Percentiles rank a stretch among this genome's conserved stretches.
phyloP scores from a whole-genome alignment of 2,888 invertebrate genomes.

The Netelia fuscicornis region DNA sequence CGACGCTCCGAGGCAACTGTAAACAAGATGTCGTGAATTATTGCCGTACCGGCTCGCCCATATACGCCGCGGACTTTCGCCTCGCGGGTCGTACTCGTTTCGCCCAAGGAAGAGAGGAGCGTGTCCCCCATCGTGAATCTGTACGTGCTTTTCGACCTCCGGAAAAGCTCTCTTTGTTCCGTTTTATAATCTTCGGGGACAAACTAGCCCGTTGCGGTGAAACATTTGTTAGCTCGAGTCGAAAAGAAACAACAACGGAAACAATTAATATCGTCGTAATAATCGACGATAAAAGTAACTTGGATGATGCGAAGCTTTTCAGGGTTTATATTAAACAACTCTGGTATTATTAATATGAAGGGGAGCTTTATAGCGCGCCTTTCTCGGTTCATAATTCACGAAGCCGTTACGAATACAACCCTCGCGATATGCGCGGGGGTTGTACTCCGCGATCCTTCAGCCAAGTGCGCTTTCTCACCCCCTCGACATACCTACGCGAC shows the following conservation, averaged over 20 bases:
- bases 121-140: too few relatives aligned
- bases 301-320: background rate
- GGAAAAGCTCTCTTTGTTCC: too few relatives aligned
- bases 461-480: slow-evolving; percentile 33
- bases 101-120: too few relatives aligned
- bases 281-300: background rate
- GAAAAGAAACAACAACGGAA: background rate
- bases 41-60: slow-evolving; percentile 59
- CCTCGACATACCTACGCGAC: background rate
- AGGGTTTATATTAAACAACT: background rate
- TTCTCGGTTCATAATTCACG: slow-evolving; percentile 15
- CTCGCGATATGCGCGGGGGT: too few relatives aligned
- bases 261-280: background rate
- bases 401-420: slow-evolving; percentile 12
- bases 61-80: too few relatives aligned
- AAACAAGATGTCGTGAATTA: slow-evolving; percentile 78
- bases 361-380: background rate
- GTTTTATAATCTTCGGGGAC: too few relatives aligned
- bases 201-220: too few relatives aligned
- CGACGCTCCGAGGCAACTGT: slow-evolving; percentile 64
- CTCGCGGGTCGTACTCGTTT: slow-evolving; percentile 5
- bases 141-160: too few relatives aligned
- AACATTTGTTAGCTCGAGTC: too few relatives aligned
- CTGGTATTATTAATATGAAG: background rate
- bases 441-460: background rate